Conservation (phyloP, 2,888 invertebrate genomes). For the Lordiphosa fenestrarum region DNA sequence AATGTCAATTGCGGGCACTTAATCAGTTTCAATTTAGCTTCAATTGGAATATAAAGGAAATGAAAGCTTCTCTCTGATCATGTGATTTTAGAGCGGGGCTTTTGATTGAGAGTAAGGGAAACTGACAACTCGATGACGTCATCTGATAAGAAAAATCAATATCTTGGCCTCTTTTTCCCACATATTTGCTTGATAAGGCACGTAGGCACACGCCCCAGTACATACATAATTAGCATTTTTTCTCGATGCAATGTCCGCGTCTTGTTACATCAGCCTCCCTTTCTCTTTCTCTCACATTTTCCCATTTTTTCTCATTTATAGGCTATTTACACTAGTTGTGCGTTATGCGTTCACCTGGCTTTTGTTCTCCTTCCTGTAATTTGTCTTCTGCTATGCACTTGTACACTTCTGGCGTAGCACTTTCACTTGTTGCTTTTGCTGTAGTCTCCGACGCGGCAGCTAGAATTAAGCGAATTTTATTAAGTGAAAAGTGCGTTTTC, state of each 20-base stretch:
- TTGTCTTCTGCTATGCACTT: slow-evolving; percentile 68
- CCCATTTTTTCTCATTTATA: neutral
- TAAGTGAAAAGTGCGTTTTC: no score
- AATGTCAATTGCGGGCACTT: slow-evolving; percentile 29
- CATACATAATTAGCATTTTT: neutral
- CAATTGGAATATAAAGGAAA: neutral
- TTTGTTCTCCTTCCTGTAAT: slow-evolving; percentile 18
- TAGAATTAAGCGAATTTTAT: no score
- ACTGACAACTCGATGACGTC: neutral
- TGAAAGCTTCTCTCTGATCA: slow-evolving; percentile 6
- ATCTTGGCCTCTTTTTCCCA: slow-evolving; percentile 29
- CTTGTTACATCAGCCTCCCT: slow-evolving; percentile 53
- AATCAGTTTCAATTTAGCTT: slow-evolving; percentile 53
- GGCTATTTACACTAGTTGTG: no score
- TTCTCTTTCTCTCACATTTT: neutral
- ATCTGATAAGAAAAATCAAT: slow-evolving; percentile 46
- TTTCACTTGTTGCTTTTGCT: slow-evolving; percentile 15
- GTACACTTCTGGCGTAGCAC: slow-evolving; percentile 51
- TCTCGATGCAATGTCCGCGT: slow-evolving; percentile 18
- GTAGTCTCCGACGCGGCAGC: neutral
- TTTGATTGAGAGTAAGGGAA: slow-evolving; percentile 15
- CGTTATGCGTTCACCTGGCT: slow-evolving; percentile 35
- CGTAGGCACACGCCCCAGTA: neutral
- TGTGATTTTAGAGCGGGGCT: slow-evolving; percentile 18
- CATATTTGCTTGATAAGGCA: slow-evolving; percentile 38